Percentiles rank a stretch among this genome's conserved stretches.
Conservation (phyloP, 1,140 invertebrate species). For the Bradysia coprophila region DNA sequence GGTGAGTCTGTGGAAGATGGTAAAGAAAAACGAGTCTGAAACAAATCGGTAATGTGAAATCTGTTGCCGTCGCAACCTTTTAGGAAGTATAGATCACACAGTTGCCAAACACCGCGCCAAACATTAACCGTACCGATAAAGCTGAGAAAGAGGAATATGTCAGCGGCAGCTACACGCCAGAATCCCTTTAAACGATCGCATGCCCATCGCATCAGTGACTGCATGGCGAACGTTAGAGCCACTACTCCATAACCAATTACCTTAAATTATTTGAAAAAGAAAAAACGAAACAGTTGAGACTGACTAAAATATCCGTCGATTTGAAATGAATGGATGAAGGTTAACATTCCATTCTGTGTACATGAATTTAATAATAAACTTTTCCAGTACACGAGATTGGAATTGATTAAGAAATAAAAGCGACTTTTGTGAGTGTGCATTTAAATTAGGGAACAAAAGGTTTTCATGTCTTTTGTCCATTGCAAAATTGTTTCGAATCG, state of each 20-base stretch:
- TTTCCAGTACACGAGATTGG: too few species aligned
- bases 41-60: neutral
- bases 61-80: too few species aligned
- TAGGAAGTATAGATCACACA: conserved; percentile 59
- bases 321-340: too few species aligned
- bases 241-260: conserved; percentile 54
- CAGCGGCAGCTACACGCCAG: conserved; percentile 42
- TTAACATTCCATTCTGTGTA: too few species aligned
- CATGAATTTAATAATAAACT: too few species aligned
- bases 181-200: conserved; percentile 44
- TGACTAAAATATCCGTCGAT: too few species aligned
- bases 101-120: conserved; percentile 69
- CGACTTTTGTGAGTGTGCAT: too few species aligned
- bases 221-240: conserved; percentile 47
- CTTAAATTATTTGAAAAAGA: conserved; percentile 25
- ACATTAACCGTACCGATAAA: conserved; percentile 70
- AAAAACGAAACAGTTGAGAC: neutral
- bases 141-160: conserved; percentile 53
- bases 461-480: too few species aligned
- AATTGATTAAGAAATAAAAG: too few species aligned
- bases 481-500: too few species aligned
- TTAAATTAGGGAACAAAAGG: conserved; percentile 4
- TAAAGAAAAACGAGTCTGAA: neutral
- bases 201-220: conserved; percentile 46
- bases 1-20: conserved; percentile 31